Evolutionary conservation across 2,113 vertebrate species (phyloP).

Genomic region (Hemicordylus capensis): DNA sequence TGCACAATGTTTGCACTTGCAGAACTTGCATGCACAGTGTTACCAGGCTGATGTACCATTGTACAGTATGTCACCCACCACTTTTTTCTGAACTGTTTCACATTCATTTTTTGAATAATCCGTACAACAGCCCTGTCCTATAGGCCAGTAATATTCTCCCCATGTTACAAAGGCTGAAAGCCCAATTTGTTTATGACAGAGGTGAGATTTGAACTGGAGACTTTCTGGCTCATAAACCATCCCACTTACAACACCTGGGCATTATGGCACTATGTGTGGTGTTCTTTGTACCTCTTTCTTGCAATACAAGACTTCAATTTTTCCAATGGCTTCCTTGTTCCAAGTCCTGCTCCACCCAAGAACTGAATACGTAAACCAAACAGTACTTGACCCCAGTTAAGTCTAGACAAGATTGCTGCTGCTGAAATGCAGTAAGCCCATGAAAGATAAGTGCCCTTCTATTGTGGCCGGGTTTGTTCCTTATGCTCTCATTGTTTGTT

Average conservation of each 20-base stretch:
- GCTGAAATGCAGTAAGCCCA: conserved; percentile 62
- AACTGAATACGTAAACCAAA: conserved; percentile 62
- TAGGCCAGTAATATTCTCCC: neutral
- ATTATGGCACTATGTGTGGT: neutral
- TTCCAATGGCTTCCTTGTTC: conserved; percentile 61
- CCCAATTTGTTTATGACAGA: neutral
- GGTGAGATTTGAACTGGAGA: neutral
- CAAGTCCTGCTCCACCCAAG: conserved; percentile 67
- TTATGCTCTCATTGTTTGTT: too few species aligned
- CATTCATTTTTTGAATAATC: neutral
- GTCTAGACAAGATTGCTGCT: conserved; percentile 70
- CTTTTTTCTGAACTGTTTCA: too few species aligned
- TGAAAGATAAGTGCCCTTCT: conserved; percentile 77
- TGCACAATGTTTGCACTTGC: too few species aligned
- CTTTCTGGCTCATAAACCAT: neutral
- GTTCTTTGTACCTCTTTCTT: neutral
- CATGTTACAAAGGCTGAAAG: neutral
- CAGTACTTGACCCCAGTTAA: conserved; percentile 74
- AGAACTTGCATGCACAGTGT: too few species aligned
- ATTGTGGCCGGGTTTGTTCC: conserved; percentile 70
- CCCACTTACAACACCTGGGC: neutral
- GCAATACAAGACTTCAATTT: neutral
- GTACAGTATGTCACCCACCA: too few species aligned
- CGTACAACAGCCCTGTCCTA: neutral
- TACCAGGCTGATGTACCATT: too few species aligned